Conservation (phyloP, 2,797 vertebrate genomes). For the Toxotes lorentzi region DNA sequence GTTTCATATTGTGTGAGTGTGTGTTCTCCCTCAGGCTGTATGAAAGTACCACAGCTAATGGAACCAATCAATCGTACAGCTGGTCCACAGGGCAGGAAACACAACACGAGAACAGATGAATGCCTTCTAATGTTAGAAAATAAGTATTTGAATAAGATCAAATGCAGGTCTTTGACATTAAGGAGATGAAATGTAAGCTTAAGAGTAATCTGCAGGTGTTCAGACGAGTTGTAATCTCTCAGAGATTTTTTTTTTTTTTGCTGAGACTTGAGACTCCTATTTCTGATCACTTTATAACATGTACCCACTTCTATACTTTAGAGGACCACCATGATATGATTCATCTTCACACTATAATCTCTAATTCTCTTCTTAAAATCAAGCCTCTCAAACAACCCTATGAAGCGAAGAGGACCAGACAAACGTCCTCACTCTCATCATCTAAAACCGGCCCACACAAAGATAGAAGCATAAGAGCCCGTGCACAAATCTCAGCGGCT, state of each 20-base stretch:
- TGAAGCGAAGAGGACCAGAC: not conserved
- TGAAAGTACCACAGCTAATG: not conserved
- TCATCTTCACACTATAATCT: not conserved
- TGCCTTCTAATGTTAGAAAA: not conserved
- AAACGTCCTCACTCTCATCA: slow-evolving; percentile 11
- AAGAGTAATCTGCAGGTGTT: not conserved
- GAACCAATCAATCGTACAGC: slow-evolving; percentile 11
- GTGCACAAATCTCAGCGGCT: slow-evolving; percentile 12
- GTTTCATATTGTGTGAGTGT: not conserved
- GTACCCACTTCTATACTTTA: not conserved
- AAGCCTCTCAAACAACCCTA: not conserved
- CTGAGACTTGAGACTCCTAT: not conserved
- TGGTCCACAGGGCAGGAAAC: not conserved
- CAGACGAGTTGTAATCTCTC: not conserved
- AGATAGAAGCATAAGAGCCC: slow-evolving; percentile 1
- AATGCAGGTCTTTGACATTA: not conserved
- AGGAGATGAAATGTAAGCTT: not conserved
- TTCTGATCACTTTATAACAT: not conserved
- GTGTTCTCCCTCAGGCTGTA: not conserved
- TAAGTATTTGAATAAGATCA: not conserved
- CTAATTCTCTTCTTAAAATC: too few relatives aligned
- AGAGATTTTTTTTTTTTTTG: not conserved
- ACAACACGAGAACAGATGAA: not conserved
- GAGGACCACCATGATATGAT: not conserved
- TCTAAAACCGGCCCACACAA: slow-evolving; percentile 10